A percentile compares a stretch with the other conserved stretches of the same genome.
These are phyloP conservation scores for Telmatochromis brachygnathus DNA, from an alignment of 2,113 vertebrate genomes.

Conservation along the genomic window DNA sequence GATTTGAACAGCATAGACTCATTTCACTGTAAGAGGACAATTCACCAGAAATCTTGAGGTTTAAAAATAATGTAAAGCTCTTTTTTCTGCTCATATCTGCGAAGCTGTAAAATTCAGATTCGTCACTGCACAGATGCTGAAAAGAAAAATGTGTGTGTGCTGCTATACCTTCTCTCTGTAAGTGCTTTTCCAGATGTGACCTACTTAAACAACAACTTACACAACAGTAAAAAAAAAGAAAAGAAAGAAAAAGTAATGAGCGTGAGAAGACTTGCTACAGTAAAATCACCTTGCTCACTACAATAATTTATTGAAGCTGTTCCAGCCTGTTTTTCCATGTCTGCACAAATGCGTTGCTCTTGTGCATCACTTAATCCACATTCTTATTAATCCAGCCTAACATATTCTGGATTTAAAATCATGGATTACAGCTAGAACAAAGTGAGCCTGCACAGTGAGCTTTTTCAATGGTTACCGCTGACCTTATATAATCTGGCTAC, in stretches of 20 bases:
- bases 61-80: background rate
- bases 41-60: background rate
- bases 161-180: background rate
- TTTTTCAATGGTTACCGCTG: background rate
- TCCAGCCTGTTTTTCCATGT: background rate
- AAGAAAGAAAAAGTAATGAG: background rate
- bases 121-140: background rate
- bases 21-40: background rate
- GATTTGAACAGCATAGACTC: background rate
- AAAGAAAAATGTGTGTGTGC: background rate
- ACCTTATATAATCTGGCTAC: background rate
- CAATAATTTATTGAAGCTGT: background rate
- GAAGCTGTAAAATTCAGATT: background rate
- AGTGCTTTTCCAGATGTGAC: slow-evolving; percentile 27
- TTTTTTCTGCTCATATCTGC: background rate
- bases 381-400: background rate
- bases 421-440: background rate
- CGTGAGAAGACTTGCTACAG: background rate
- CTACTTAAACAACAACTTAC: background rate
- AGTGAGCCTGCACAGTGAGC: background rate
- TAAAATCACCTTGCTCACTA: background rate
- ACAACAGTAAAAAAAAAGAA: background rate
- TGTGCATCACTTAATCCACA: background rate
- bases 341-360: background rate
- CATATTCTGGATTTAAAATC: background rate